Conservation (phyloP, 2,888 invertebrate species). For the Atethmia centrago region DNA sequence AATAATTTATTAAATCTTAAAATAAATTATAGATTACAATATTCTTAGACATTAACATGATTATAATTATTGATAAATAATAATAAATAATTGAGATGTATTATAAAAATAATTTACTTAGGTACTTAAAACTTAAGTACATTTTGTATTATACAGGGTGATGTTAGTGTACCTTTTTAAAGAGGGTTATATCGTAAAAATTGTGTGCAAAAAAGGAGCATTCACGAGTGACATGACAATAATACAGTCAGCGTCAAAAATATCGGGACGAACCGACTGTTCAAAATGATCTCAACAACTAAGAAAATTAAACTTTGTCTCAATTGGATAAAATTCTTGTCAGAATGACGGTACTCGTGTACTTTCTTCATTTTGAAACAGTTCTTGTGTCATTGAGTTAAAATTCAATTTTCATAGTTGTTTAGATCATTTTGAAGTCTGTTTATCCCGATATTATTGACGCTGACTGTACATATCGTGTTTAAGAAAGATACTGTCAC, state of each 20-base stretch:
- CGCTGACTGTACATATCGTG: not conserved
- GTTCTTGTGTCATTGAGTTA: no score
- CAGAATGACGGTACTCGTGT: no score
- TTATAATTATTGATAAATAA: not conserved
- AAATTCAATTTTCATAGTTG: no score
- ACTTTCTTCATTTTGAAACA: no score
- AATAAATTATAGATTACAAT: conserved; percentile 3
- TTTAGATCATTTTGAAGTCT: no score
- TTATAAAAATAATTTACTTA: conserved; percentile 37
- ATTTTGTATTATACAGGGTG: conserved; percentile 4
- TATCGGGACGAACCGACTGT: no score
- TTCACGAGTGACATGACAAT: no score
- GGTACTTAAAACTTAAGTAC: not conserved
- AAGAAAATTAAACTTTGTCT: no score
- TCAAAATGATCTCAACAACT: no score
- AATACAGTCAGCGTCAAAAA: no score
- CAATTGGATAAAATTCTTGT: no score
- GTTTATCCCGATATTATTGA: no score
- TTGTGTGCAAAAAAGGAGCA: not conserved
- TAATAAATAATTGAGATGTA: conserved; percentile 1
- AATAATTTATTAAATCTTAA: conserved; percentile 25
- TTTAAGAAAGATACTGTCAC: not conserved
- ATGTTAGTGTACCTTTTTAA: not conserved
- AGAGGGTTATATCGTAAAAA: not conserved
- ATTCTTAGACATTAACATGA: conserved; percentile 11